Evolutionary conservation across 92 coral and sea anemone species (phyloP), one percentile per base, ranked within the genome.

Genomic region (Parazoanthus atlanticus): DNA sequence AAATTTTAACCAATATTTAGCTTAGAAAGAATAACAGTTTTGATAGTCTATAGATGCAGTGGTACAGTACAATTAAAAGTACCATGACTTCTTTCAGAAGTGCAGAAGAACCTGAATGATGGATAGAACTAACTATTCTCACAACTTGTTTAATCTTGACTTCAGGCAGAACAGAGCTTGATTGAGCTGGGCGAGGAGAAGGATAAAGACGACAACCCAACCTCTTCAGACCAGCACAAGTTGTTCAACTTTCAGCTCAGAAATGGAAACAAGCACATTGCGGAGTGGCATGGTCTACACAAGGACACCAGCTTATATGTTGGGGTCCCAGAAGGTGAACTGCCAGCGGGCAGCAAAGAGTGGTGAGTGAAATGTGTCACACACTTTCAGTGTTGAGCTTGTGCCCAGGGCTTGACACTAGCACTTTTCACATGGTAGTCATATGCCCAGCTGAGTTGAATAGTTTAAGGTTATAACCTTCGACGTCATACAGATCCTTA

Each of bases 341-440:
- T 93, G 86, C 95, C 94, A 67, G 89, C 90, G 4, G 98, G 98
- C 69, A 94, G 96, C 94, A 95, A 92, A 87, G 98, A 93, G 77
- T 95, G 98, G 98, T 95, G 84, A 77, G 84, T 28, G 26, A 11
- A n/a, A 36, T 26, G 5, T 34, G 21, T 66, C 6, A 34, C 2
- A 5, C 33, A 29, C 19, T 12, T 36, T 33, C 30, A 76, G 6
- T n/a, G 41, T 29, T 66, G 76, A 29, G 36, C 8, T 74, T 74
- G 33, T 74, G 8, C 1, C 41, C n/a, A 33, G 40, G 19, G 58
- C 17, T 52, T 16, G 5, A 52, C 0, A 43, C 10, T 43, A 43
- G 49, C 12, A 43, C 12, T 43, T 43, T 43, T 43, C 10, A 43
- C 11, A 8, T 43, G 49, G 5, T 36, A 5, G 38, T 36, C 38